Conservation (phyloP, 2,888 invertebrate species). For the Isoperla grammatica region DNA sequence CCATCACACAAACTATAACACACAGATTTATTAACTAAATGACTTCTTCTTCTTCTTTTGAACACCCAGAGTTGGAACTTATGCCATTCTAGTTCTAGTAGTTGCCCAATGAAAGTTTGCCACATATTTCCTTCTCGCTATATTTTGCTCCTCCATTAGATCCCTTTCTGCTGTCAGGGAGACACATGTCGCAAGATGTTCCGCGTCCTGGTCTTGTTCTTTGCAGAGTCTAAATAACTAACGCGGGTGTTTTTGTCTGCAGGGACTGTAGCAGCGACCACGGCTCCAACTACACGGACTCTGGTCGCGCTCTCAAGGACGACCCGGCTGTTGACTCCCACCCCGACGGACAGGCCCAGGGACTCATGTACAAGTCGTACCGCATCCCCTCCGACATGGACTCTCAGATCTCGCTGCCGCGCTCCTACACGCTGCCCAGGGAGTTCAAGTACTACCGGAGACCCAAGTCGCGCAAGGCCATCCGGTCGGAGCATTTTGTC, state of each 20-base stretch:
- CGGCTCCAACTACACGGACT: constrained; percentile 26
- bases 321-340: constrained; percentile 18
- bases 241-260: neutral
- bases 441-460: constrained; percentile 77
- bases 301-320: constrained; percentile 19
- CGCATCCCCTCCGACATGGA: constrained; percentile 66
- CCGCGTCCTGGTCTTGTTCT: no score
- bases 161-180: no score
- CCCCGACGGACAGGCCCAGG: constrained; percentile 24
- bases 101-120: no score
- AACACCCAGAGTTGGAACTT: no score
- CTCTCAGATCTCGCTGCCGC: constrained; percentile 69
- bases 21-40: no score
- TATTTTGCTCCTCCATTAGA: no score
- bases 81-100: no score
- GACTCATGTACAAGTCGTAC: constrained; percentile 45
- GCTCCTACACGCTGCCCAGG: constrained; percentile 78
- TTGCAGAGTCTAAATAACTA: no score
- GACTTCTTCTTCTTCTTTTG: no score
- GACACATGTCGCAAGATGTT: no score
- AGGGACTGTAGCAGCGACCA: constrained; percentile 28
- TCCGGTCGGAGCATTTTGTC: constrained; percentile 62
- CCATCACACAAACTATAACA: no score
- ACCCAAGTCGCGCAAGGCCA: constrained; percentile 49
- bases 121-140: no score